Base-by-base conservation (phyloP, 2,888 invertebrate species). In the Mesochorus sp. region DNA sequence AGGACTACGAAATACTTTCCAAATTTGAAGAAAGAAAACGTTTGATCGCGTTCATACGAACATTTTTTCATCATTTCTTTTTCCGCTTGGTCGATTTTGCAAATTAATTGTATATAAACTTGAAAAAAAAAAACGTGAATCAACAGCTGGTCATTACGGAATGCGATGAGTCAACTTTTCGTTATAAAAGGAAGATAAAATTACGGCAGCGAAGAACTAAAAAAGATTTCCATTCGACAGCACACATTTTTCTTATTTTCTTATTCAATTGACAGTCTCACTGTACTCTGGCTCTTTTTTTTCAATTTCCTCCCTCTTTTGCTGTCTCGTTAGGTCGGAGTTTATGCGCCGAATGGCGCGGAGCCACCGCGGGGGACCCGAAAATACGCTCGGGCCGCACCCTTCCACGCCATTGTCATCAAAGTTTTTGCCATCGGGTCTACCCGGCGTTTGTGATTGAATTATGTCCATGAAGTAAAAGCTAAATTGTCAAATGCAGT, bases 91-190 rank as follows among this genome's bases (percentile, higher is more conserved):
- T n/a, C n/a, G n/a, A n/a, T 14, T 24, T 24, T 10, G 28, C 21
- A 12, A 4, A 19, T 42, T 42, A 49, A 59, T 34, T 14, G 47
- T 66, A 21, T n/a, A 57, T 12, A 42, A 61, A 51, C 31, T 66
- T 34, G 8, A 21, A 31, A 53, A 68, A 57, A 8, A 21, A 31
- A 53, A 68, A 57, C 8, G 73, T 51, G 72, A 74, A 78, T 74
- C 64, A 78, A 74, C 78, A 74, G 64, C 53, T 57, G 64, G 64
- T 49, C 14, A 55, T 44, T 8, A 47, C 21, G 42, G n/a, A n/a
- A n/a, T n/a, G 31, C 73, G 68, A 73, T 78, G 77, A 64, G 68
- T 78, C 77, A 78, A 37, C n/a, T 59, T 44, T 31, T 34, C 57
- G 31, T 42, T 59, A 10, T 28, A 12, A 34, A 4, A 51, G 14